Conservation (phyloP, 2,888 invertebrate genomes). For the Tridacna crocea region DNA sequence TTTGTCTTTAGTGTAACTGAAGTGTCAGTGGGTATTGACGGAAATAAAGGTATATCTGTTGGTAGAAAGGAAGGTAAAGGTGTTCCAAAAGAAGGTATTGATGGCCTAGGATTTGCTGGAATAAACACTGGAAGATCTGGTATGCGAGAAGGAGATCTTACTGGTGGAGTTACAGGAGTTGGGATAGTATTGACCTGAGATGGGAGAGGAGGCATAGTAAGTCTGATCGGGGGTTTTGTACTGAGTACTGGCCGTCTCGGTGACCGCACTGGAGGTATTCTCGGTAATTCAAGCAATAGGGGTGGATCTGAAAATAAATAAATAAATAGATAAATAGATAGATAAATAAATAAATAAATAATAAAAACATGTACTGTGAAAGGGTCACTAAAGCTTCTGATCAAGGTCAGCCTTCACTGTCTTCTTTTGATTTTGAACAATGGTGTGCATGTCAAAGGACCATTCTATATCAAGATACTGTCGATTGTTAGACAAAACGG, state of each 20-base stretch:
- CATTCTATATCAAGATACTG: too few species aligned
- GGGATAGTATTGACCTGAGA: not conserved
- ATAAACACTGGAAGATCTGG: not conserved
- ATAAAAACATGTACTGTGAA: too few species aligned
- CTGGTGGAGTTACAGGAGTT: not conserved
- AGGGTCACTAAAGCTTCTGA: too few species aligned
- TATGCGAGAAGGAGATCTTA: not conserved
- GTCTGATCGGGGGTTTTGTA: conserved; percentile 7
- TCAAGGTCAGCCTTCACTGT: too few species aligned
- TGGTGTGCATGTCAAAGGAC: too few species aligned
- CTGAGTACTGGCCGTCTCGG: conserved; percentile 1
- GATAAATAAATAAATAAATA: too few species aligned
- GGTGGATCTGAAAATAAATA: conserved; percentile 15
- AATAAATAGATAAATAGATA: not conserved
- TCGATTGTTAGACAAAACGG: too few species aligned
- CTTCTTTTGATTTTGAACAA: too few species aligned
- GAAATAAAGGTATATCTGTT: not conserved
- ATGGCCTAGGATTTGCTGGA: not conserved
- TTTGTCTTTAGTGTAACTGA: not conserved
- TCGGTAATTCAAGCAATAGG: not conserved
- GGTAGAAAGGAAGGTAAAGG: conserved; percentile 5
- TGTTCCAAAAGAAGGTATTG: not conserved
- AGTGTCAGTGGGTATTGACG: not conserved
- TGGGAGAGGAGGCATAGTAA: conserved; percentile 14
- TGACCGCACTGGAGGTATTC: conserved; percentile 1